Conservation (phyloP, 2,113 vertebrate genomes). For the Todiramphus saurophagus region DNA sequence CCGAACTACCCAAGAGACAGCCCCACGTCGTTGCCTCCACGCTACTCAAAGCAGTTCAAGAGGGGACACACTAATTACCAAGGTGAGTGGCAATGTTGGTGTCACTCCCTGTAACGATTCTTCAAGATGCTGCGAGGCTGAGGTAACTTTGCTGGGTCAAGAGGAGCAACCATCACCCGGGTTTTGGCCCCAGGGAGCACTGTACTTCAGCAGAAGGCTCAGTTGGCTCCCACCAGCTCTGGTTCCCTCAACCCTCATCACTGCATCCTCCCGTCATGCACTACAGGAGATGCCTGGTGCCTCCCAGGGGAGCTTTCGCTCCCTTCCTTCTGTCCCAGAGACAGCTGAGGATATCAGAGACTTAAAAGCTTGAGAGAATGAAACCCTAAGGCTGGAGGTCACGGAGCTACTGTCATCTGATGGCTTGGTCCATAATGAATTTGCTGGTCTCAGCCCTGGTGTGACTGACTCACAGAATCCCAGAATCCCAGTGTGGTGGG, state of each 20-base stretch:
- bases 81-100: neutral
- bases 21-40: neutral
- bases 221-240: neutral
- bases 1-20: neutral
- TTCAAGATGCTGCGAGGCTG: neutral
- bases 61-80: neutral
- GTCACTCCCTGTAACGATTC: neutral
- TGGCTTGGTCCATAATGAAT: neutral
- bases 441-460: neutral
- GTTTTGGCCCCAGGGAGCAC: neutral
- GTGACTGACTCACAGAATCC: neutral
- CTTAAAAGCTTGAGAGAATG: neutral
- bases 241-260: neutral
- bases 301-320: neutral
- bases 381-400: neutral
- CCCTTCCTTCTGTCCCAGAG: neutral
- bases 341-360: neutral
- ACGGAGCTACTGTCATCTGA: neutral
- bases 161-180: neutral
- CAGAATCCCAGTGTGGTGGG: neutral
- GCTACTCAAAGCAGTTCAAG: neutral
- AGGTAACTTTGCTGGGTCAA: neutral
- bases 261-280: neutral
- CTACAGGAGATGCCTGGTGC: neutral
- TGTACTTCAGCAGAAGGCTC: neutral